A percentile compares a stretch with the other conserved stretches of the same genome.
phyloP scores from a whole-genome alignment of 2,888 invertebrate genomes.

The Caenorhabditis becei region DNA sequence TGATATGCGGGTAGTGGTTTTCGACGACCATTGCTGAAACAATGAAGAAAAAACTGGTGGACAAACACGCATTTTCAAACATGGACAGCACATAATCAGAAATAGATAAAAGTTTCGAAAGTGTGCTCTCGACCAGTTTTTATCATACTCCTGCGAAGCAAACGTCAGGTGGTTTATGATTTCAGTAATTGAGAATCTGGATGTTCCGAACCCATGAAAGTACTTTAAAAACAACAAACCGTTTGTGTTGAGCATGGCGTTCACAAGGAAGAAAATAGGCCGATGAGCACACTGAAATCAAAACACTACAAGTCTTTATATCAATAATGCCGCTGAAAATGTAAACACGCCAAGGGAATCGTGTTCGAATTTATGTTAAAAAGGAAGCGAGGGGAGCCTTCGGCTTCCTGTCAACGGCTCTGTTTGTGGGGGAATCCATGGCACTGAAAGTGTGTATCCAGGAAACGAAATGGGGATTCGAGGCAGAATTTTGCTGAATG shows the following conservation, averaged over 20 bases:
- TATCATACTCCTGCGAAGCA: constrained; percentile 39
- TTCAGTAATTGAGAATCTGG: constrained; percentile 21
- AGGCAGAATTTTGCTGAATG: background rate
- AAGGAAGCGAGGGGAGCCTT: background rate
- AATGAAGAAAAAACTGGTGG: constrained; percentile 19
- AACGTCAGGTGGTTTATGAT: constrained; percentile 38
- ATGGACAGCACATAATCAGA: constrained; percentile 21
- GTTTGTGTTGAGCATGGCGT: background rate
- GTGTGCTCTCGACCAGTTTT: constrained; percentile 41
- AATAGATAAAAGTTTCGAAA: constrained; percentile 46
- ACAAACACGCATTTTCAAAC: constrained; percentile 31
- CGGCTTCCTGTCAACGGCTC: background rate
- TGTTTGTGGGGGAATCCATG: constrained; percentile 6
- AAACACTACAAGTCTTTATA: constrained; percentile 36
- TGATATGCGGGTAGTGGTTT: constrained; percentile 61
- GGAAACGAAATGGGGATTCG: constrained; percentile 20
- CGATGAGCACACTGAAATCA: constrained; percentile 7
- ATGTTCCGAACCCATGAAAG: background rate
- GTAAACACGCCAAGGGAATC: constrained; percentile 1
- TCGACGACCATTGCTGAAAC: constrained; percentile 60
- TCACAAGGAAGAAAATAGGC: constrained; percentile 1
- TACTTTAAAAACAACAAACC: constrained; percentile 20
- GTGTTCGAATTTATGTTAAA: background rate
- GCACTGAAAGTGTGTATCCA: constrained; percentile 17
- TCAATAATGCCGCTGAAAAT: constrained; percentile 13